Base-by-base conservation (phyloP, 1,140 invertebrate species). In the Holcopasites calliopsidis region DNA sequence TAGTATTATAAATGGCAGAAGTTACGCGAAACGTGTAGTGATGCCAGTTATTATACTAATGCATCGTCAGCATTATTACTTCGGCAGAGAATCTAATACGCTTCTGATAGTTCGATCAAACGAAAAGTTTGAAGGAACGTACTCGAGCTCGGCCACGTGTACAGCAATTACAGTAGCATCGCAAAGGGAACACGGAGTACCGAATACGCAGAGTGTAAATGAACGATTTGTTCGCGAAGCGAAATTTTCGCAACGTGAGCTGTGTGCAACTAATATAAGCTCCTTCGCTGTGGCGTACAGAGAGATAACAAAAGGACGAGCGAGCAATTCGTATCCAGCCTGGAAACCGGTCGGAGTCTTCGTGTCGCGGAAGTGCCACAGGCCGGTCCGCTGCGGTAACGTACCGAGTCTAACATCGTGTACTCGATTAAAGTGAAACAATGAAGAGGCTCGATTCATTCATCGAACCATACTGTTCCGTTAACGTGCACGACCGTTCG, bases 311-410 rank as follows among this genome's bases (percentile, higher is more conserved):
- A 81, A 77, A 82, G 74, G 80, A 82, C 55, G 79, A 82, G 47
- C 69, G 60, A 5, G 69, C 79, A 68, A 82, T 82, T 82, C 80
- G 79, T 77, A 81, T 81, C 55, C 74, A 81, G 31, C 77, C 40
- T 42, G 68, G 79, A 82, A 82, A 82, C 80, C 80, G 80, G 80
- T 82, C 80, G 74, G 65, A 58, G 50, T 28, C 54, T 66, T 55
- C 79, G 79, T 64, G 79, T 82, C 74, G 61, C 80, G 80, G 80
- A 81, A 82, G 79, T 77, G 79, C 49, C 65, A 73, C 60, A 31
- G 28, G 40, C 31, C 16, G 16, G 23, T 49, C 62, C 61, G 57
- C 44, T 40, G 66, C 60, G 72, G 74, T 71, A 62, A 76, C 74
- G 66, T 79, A 49, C 62, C 35, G 49, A 76, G 64, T 80, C 73